Evolutionary conservation across 2,888 invertebrate species (phyloP).

Genomic region (Nomada ruficornis): DNA sequence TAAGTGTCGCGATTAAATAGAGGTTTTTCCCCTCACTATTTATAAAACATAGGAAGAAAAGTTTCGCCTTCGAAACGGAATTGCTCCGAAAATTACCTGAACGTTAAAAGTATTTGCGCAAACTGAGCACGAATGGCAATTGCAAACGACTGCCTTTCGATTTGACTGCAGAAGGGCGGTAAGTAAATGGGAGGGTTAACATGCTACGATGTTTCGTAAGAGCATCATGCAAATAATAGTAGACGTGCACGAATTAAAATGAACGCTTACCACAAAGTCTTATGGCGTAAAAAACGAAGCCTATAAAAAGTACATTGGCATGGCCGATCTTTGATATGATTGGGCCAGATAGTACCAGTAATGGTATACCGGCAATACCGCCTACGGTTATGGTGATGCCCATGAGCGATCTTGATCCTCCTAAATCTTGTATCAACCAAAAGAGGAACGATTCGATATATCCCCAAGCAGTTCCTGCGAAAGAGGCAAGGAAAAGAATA

Average conservation of each 20-base stretch:
- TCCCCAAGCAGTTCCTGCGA: constrained; percentile 91
- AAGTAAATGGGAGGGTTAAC: neutral
- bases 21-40: neutral
- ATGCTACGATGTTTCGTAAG: constrained; percentile 5
- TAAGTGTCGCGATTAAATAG: neutral
- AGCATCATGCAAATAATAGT: neutral
- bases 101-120: too few relatives aligned
- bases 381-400: constrained; percentile 92
- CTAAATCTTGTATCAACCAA: constrained; percentile 92
- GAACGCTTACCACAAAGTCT: constrained; percentile 87
- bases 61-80: too few relatives aligned
- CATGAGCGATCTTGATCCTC: constrained; percentile 91
- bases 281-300: constrained; percentile 91
- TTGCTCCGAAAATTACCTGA: neutral
- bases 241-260: constrained; percentile 22
- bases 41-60: too few relatives aligned
- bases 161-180: neutral
- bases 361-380: constrained; percentile 90
- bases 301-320: constrained; percentile 91
- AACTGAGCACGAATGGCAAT: too few relatives aligned
- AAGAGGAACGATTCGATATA: constrained; percentile 93
- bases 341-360: constrained; percentile 91
- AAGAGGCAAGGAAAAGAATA: constrained; percentile 43
- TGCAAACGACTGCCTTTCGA: neutral
- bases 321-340: constrained; percentile 90